Evolutionary conservation across 2,888 invertebrate genomes (phyloP).

Genomic region (Cenopis cana): DNA sequence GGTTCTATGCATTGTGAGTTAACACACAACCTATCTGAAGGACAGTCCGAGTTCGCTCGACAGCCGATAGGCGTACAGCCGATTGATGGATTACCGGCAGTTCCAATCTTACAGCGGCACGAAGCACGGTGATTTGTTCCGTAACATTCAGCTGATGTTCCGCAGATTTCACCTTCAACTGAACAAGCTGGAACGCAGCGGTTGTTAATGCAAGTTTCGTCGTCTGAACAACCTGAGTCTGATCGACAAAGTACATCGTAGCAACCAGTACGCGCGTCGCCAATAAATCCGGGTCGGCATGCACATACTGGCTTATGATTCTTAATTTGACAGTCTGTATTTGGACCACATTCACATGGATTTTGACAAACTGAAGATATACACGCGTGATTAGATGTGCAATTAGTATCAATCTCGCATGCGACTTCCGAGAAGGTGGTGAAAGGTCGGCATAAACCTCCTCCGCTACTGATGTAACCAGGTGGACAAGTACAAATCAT

Average conservation of each 20-base stretch:
- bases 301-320: slow-evolving; percentile 95
- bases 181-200: slow-evolving; percentile 93
- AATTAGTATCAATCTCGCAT: slow-evolving; percentile 91
- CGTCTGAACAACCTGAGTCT: slow-evolving; percentile 91
- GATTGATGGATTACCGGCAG: slow-evolving; percentile 91
- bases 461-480: slow-evolving; percentile 94
- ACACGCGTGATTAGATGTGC: slow-evolving; percentile 91
- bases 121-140: slow-evolving; percentile 92
- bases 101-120: slow-evolving; percentile 93
- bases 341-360: slow-evolving; percentile 94
- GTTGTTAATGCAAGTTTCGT: slow-evolving; percentile 93
- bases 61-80: slow-evolving; percentile 93
- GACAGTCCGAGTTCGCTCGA: slow-evolving; percentile 91
- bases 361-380: slow-evolving; percentile 91
- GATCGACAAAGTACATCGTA: slow-evolving; percentile 89
- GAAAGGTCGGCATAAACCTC: slow-evolving; percentile 92
- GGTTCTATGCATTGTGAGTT: slow-evolving; percentile 92
- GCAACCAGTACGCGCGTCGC: slow-evolving; percentile 94
- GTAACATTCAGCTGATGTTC: slow-evolving; percentile 91
- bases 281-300: slow-evolving; percentile 92
- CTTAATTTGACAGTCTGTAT: slow-evolving; percentile 93
- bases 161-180: slow-evolving; percentile 89
- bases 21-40: slow-evolving; percentile 91
- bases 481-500: slow-evolving; percentile 96
- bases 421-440: slow-evolving; percentile 86